Conservation (phyloP, 1,140 invertebrate species). For the Euborellia annulipes region DNA sequence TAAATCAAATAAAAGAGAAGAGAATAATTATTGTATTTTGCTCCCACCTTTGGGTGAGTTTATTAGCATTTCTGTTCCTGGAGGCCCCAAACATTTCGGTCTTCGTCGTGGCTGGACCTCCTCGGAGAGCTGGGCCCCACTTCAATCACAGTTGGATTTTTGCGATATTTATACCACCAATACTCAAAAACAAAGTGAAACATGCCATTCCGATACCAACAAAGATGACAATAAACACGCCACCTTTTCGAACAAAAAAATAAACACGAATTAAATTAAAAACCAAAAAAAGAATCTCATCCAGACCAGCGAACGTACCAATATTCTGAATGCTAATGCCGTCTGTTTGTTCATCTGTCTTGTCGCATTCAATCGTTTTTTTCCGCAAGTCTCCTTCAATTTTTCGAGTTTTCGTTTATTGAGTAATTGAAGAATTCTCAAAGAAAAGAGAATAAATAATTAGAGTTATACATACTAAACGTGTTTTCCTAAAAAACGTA, state of each 20-base stretch:
- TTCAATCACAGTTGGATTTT: constrained; percentile 34
- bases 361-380: constrained; percentile 57
- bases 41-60: no score
- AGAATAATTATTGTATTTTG: no score
- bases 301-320: no score
- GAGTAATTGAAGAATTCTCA: constrained; percentile 76
- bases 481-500: not conserved
- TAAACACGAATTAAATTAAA: not conserved
- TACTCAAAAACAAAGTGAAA: constrained; percentile 86
- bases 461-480: constrained; percentile 6
- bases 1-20: no score
- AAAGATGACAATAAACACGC: constrained; percentile 93
- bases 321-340: constrained; percentile 96
- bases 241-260: constrained; percentile 33
- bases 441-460: constrained; percentile 12
- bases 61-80: constrained; percentile 13
- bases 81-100: constrained; percentile 3
- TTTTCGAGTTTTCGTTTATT: constrained; percentile 86
- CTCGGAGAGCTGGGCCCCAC: constrained; percentile 28
- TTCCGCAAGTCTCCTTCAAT: constrained; percentile 92
- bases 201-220: constrained; percentile 84
- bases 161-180: constrained; percentile 76
- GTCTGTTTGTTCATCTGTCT: constrained; percentile 79
- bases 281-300: no score
- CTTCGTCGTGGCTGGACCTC: not conserved